Evolutionary conservation across 2,797 vertebrate species (phyloP), one percentile per base, ranked within the genome.

Genomic region (Premnoplex brunnescens): DNA sequence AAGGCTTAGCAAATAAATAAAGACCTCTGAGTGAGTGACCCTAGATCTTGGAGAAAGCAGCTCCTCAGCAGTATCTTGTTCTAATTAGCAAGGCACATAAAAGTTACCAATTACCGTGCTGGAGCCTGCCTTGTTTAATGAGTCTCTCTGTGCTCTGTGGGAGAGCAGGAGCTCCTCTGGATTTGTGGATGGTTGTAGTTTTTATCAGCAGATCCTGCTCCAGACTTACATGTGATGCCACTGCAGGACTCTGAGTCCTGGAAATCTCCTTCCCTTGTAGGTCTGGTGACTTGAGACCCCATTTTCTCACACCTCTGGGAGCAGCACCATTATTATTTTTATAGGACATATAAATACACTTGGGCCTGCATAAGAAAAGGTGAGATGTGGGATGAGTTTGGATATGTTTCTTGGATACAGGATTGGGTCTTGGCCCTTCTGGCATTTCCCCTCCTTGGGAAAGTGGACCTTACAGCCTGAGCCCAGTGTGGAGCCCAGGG

Each of bases 1-100:
- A 96, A 96, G 85, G 95, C 89, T 97, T 95, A 97, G 92, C 94
- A 97, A 96, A 97, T 93, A 96, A 96, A 95, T 95, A 94, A 78
- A 91, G 88, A 95, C 75, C 82, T 96, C 93, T 92, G 91, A 91
- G 69, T 93, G 85, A 92, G 73, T 97, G 96, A 95, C 90, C 95
- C 17, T 6, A 77, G 92, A 87, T 93, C 90, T 44, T 56, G 78
- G 85, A 95, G 94, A 96, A 96, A 92, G 69, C 88, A 83, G 88
- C 71, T 94, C 93, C 90, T 95, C 93, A 95, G 91, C 93, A 95
- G 80, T 95, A 96, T 96, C 95, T 95, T 68, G 56, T 63, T 91
- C 87, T 95, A 95, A 96, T 96, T 96, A 95, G 83, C 69, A 12
- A 79, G 63, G 82, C 72, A 74, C 77, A 88, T 88, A 91, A 88